Percentiles rank a stretch among this genome's conserved stretches.
Evolutionary conservation across 2,113 vertebrate genomes (phyloP).

Genomic region (Aegithalos caudatus): DNA sequence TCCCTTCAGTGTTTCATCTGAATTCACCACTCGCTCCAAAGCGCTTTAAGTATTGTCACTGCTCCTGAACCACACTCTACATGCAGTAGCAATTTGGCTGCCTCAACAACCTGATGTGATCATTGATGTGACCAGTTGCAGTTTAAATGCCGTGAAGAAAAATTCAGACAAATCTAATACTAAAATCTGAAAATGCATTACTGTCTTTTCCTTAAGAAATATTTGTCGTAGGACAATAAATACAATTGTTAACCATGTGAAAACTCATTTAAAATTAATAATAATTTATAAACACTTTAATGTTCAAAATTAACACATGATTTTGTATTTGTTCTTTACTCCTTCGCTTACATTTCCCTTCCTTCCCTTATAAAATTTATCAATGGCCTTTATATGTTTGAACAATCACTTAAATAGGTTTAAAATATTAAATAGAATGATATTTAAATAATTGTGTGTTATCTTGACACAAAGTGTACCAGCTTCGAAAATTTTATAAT

Average conservation of each 20-base stretch:
- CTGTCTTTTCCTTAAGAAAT: not conserved
- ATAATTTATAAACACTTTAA: not conserved
- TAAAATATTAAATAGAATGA: not conserved
- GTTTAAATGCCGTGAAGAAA: constrained; percentile 22
- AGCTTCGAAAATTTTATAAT: constrained; percentile 32
- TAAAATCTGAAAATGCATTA: not conserved
- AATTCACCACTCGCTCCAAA: constrained; percentile 15
- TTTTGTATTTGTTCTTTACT: not conserved
- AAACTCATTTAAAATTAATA: not conserved
- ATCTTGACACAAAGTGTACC: constrained; percentile 14
- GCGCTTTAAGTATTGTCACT: constrained; percentile 15
- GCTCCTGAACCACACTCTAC: constrained; percentile 35
- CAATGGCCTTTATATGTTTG: not conserved
- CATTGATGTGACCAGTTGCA: constrained; percentile 35
- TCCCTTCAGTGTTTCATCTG: constrained; percentile 27
- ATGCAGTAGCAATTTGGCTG: constrained; percentile 49
- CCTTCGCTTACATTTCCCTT: not conserved
- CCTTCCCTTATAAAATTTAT: not conserved
- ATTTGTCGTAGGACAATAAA: not conserved
- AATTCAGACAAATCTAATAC: not conserved
- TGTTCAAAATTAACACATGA: not conserved
- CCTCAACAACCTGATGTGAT: constrained; percentile 36
- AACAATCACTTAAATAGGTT: constrained; percentile 27
- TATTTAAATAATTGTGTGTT: not conserved
- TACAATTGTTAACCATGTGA: not conserved